Percentiles rank a stretch among this genome's conserved stretches.
Evolutionary conservation across 2,797 vertebrate species (phyloP).

Genomic region (Apogon talboti): DNA sequence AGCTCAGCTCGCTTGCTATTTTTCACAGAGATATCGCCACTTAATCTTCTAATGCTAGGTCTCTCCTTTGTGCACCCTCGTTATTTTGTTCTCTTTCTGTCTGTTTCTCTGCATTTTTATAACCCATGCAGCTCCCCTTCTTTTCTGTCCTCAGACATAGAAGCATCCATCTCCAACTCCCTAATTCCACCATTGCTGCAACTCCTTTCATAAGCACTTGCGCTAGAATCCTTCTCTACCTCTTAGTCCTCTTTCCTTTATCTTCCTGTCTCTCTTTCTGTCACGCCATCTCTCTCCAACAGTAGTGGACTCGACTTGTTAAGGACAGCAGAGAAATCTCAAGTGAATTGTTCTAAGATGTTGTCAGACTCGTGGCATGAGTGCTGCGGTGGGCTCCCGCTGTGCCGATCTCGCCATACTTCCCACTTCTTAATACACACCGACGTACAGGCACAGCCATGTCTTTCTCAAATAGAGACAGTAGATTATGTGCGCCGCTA

Average conservation of each 20-base stretch:
- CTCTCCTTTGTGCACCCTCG: constrained; percentile 37
- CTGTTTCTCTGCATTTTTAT: constrained; percentile 30
- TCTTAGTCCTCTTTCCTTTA: constrained; percentile 13
- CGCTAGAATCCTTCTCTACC: constrained; percentile 14
- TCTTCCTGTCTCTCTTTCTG: constrained; percentile 30
- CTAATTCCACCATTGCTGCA: not conserved
- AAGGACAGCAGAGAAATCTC: constrained; percentile 62
- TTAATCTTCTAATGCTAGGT: constrained; percentile 61
- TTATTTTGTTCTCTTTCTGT: constrained; percentile 53
- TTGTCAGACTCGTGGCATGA: constrained; percentile 70
- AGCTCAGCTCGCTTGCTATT: constrained; percentile 60
- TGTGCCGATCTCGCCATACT: constrained; percentile 65
- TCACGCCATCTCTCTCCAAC: constrained; percentile 31
- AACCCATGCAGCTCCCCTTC: not conserved
- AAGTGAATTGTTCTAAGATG: constrained; percentile 67
- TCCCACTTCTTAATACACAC: constrained; percentile 34
- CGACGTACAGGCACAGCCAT: constrained; percentile 21
- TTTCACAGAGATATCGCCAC: constrained; percentile 62
- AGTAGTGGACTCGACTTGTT: constrained; percentile 63
- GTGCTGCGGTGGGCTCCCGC: constrained; percentile 52
- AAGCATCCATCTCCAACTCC: not conserved
- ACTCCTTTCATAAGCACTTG: constrained; percentile 19
- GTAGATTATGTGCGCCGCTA: constrained; percentile 43
- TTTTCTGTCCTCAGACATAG: not conserved
- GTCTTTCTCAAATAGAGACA: constrained; percentile 45